Base-by-base conservation (phyloP, 2,797 vertebrate species). In the Rhinatrema bivittatum region DNA sequence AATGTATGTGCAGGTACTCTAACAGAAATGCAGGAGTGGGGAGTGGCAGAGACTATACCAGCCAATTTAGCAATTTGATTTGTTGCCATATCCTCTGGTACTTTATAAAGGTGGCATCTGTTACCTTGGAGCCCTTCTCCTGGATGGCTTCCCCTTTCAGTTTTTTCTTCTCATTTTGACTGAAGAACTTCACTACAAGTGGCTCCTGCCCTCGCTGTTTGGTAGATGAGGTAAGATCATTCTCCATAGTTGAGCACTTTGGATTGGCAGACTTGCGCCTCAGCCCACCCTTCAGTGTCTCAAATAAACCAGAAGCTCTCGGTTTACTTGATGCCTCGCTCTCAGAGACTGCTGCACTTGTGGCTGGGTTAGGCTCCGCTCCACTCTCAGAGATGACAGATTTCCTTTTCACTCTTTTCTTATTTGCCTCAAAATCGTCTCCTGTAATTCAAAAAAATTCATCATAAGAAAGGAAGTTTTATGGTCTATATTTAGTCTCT, bases 101-200 rank as follows among this genome's bases (percentile, higher is more conserved):
- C n/a, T n/a, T n/a, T n/a, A n/a, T n/a, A n/a, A n/a, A n/a, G n/a
- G n/a, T n/a, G n/a, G n/a, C 17, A 33, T 21, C 12, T 9, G 16
- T 51, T 67, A 83, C 84, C 69, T 72, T 50, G 15, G 27, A 21
- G 11, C 20, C 34, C 18, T 20, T 17, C 1, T 36, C 38, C 30
- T 23, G 32, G 20, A 25, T 24, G 2, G n/a, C 31, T 14, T 42
- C 37, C 16, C 3, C 20, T 36, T 49, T 42, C 20, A 20, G 28
- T 34, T 53, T 83, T 34, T 53, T 83, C 7, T 36, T 72, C 51
- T 75, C 90, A 61, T 74, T 86, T 11, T 66, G 79, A 56, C 87
- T 78, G 33, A 74, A 71, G 57, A 89, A 94, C 1, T 54, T 75
- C n/a, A 93, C 78, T 1, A 91, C 75, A 3, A 8, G 51, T 4